These are phyloP conservation scores for Ctenomys sociabilis DNA, from an alignment of 2,113 vertebrate species.

Conservation along the genomic window DNA sequence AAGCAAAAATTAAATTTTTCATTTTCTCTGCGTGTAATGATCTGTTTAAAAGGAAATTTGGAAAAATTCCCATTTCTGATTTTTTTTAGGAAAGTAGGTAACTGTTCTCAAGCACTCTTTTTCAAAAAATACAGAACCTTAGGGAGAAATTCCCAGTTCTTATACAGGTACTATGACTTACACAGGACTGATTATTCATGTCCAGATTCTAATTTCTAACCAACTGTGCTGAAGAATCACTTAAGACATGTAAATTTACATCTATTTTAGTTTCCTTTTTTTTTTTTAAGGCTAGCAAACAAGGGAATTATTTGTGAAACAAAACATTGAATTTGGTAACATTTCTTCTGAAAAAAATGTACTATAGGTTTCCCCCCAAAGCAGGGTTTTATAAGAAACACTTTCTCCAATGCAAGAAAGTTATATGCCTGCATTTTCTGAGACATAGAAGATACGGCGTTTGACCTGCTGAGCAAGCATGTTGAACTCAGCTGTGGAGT, in stretches of 20 bases:
- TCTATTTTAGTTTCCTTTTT: conserved; percentile 39
- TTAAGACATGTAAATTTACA: neutral
- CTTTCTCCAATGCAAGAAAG: conserved; percentile 12
- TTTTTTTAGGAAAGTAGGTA: neutral
- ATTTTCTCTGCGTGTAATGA: neutral
- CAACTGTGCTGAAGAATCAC: neutral
- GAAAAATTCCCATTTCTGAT: conserved; percentile 39
- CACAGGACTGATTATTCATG: neutral
- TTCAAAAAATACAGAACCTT: neutral
- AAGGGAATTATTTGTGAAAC: conserved; percentile 11
- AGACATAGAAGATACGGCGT: conserved; percentile 36
- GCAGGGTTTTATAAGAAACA: conserved; percentile 36
- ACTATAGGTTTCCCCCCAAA: neutral
- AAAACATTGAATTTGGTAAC: conserved; percentile 34
- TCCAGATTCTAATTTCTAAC: neutral
- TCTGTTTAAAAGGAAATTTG: neutral
- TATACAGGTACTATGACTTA: neutral
- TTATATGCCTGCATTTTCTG: conserved; percentile 39
- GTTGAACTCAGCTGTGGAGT: conserved; percentile 52
- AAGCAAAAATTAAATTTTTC: conserved; percentile 52
- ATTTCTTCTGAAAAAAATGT: conserved; percentile 50
- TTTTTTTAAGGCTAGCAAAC: conserved; percentile 38
- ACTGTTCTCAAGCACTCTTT: neutral
- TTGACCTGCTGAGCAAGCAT: conserved; percentile 66
- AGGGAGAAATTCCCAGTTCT: neutral